A percentile compares a stretch with the other conserved stretches of the same genome.
phyloP scores from a whole-genome alignment of 2,888 invertebrate species.

The Trimorus sp. region DNA sequence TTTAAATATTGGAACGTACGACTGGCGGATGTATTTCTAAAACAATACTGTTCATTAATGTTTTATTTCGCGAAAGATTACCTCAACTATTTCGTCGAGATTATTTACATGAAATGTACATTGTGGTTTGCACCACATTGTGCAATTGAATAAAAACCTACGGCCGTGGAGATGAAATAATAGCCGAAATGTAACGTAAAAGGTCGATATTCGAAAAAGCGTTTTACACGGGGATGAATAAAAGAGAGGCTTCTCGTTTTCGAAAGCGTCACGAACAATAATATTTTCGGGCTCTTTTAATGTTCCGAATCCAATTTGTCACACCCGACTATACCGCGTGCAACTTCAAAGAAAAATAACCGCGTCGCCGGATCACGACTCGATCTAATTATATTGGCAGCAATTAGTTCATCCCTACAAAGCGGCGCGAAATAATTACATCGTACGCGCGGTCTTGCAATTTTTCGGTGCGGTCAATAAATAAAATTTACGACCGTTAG shows the following conservation, averaged over 20 bases:
- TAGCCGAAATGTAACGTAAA: slow-evolving; percentile 24
- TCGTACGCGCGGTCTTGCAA: neutral
- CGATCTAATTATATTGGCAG: slow-evolving; percentile 33
- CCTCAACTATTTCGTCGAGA: too few relatives aligned
- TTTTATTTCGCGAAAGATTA: too few relatives aligned
- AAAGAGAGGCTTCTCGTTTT: slow-evolving; percentile 32
- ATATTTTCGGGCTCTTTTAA: slow-evolving; percentile 38
- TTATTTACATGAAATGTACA: too few relatives aligned
- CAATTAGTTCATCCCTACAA: slow-evolving; percentile 27
- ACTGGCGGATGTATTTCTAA: too few relatives aligned
- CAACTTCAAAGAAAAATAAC: slow-evolving; percentile 45
- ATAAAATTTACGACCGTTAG: slow-evolving; percentile 51
- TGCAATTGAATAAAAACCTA: too few relatives aligned
- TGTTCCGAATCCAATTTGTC: slow-evolving; percentile 50
- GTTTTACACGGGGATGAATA: slow-evolving; percentile 14
- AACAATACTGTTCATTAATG: too few relatives aligned
- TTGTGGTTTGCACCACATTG: too few relatives aligned
- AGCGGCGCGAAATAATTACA: slow-evolving; percentile 21
- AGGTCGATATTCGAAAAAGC: slow-evolving; percentile 32
- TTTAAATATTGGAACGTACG: too few relatives aligned
- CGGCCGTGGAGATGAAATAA: neutral
- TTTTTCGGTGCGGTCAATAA: slow-evolving; percentile 33
- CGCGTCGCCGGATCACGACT: slow-evolving; percentile 12
- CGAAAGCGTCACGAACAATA: slow-evolving; percentile 34
- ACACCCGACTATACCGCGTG: slow-evolving; percentile 40